Percentiles rank a stretch among this genome's conserved stretches.
These are phyloP conservation scores for Nerophis lumbriciformis DNA, from an alignment of 2,113 vertebrate species.

Conservation along the genomic window DNA sequence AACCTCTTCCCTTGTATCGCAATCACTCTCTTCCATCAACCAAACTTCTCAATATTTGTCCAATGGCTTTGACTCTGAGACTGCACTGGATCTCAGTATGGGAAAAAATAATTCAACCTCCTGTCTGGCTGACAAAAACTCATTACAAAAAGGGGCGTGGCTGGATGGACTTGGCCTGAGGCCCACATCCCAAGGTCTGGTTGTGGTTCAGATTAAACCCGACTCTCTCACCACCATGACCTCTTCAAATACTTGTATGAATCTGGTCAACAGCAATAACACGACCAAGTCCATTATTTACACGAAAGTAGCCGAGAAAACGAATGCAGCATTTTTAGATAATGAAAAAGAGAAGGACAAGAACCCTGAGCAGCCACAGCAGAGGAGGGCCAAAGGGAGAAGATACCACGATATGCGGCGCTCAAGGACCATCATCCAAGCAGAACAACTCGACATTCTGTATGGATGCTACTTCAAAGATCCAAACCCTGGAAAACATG, in stretches of 20 bases:
- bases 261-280: conserved; percentile 58
- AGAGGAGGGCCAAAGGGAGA: conserved; percentile 65
- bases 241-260: conserved; percentile 49
- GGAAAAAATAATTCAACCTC: conserved; percentile 65
- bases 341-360: conserved; percentile 51
- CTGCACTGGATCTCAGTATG: conserved; percentile 74
- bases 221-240: conserved; percentile 50
- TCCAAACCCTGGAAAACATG: conserved; percentile 85
- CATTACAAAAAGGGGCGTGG: conserved; percentile 67
- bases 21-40: conserved; percentile 51
- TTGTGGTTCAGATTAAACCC: conserved; percentile 73
- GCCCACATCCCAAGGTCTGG: conserved; percentile 68
- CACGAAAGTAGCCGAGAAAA: conserved; percentile 62
- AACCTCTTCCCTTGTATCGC: conserved; percentile 57
- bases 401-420: conserved; percentile 75
- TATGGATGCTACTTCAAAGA: conserved; percentile 91
- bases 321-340: conserved; percentile 50
- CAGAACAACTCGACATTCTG: conserved; percentile 86
- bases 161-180: conserved; percentile 71
- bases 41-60: conserved; percentile 58
- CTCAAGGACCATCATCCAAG: conserved; percentile 85
- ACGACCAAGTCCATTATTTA: conserved; percentile 62
- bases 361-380: conserved; percentile 51
- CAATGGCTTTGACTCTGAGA: conserved; percentile 68
- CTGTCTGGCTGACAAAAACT: conserved; percentile 52